phyloP scores from a whole-genome alignment of 2,113 vertebrate genomes.

The Alouatta palliata region DNA sequence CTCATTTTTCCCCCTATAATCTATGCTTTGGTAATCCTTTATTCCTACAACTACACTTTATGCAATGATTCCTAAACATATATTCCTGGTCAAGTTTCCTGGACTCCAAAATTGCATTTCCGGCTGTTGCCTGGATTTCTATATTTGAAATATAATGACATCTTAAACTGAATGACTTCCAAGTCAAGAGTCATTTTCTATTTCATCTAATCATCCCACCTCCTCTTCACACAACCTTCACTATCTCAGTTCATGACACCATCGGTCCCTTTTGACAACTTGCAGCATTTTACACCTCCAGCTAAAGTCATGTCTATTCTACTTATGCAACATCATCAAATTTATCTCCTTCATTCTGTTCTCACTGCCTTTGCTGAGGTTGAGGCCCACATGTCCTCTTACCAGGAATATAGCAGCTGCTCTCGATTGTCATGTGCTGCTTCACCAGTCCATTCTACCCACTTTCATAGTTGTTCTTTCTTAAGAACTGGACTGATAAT shows the following conservation, averaged over 20 bases:
- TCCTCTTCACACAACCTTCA: background rate
- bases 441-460: background rate
- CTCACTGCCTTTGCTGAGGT: background rate
- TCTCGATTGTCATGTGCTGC: background rate
- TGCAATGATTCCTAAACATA: background rate
- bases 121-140: background rate
- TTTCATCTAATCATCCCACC: background rate
- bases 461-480: background rate
- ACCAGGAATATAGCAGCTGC: background rate
- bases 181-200: background rate
- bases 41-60: background rate
- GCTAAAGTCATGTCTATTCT: background rate
- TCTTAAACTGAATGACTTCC: background rate
- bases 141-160: background rate
- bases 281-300: background rate
- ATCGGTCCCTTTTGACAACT: background rate
- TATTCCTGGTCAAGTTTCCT: conserved; percentile 1
- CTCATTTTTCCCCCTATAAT: background rate
- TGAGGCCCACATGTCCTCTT: background rate
- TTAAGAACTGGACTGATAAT: background rate
- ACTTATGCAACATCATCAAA: background rate
- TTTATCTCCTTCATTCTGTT: background rate
- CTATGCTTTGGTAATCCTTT: background rate
- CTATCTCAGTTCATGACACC: background rate
- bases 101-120: background rate